phyloP scores from a whole-genome alignment of 2,888 invertebrate genomes.

The Andrena dorsata region DNA sequence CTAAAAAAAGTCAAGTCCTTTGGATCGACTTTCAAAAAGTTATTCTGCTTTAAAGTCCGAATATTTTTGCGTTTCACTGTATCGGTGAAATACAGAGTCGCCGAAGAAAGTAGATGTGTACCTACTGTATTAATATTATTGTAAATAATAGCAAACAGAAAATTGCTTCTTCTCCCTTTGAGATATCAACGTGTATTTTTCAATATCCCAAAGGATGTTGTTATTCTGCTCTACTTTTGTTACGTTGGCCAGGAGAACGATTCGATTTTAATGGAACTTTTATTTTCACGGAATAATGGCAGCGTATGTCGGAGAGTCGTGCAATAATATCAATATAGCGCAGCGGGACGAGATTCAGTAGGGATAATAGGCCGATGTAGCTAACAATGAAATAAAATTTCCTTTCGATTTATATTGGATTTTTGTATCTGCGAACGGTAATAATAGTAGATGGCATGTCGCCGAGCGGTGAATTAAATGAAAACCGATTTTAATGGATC shows the following conservation, averaged over 20 bases:
- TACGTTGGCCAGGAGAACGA: background rate
- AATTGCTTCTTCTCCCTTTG: too few relatives aligned
- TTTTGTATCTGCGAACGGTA: background rate
- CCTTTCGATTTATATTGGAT: background rate
- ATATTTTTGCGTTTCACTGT: too few relatives aligned
- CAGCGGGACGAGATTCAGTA: background rate
- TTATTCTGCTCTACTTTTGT: background rate
- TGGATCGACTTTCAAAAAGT: too few relatives aligned
- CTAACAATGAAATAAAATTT: constrained; percentile 24
- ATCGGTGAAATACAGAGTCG: too few relatives aligned
- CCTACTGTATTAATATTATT: too few relatives aligned
- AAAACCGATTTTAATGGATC: constrained; percentile 19
- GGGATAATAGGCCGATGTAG: background rate
- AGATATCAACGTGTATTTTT: too few relatives aligned
- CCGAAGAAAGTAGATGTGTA: too few relatives aligned
- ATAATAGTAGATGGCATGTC: background rate
- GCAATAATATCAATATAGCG: background rate
- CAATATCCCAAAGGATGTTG: too few relatives aligned
- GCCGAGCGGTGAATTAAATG: constrained; percentile 4
- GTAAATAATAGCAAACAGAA: too few relatives aligned
- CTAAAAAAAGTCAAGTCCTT: too few relatives aligned
- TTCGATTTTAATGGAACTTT: constrained; percentile 2
- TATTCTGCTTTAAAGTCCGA: too few relatives aligned
- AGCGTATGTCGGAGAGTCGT: background rate
- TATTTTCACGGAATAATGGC: background rate